Evolutionary conservation across 2,888 invertebrate genomes (phyloP), one percentile per base, ranked within the genome.

Genomic region (Melipona bicolor): DNA sequence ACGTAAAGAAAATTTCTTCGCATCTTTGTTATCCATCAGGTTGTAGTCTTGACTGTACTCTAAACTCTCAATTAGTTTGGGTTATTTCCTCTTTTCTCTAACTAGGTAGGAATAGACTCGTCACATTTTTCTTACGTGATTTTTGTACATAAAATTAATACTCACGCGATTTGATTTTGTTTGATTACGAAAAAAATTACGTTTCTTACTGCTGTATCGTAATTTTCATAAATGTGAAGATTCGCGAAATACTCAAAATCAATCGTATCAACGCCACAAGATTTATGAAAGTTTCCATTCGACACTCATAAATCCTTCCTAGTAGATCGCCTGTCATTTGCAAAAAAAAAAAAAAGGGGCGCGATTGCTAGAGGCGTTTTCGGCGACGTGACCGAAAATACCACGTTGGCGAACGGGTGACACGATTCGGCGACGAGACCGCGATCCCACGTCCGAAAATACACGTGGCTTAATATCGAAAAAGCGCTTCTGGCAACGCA

Each of bases 301-400:
- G 21, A 27, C 6, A 27, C 4, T 19, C 4, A 17, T 3, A n/a
- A 4, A 27, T 54, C 6, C 4, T 11, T 27, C 27, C 27, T 27
- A 27, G 27, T 27, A 27, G 27, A 27, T 27, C 61, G 0, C 43
- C 27, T 3, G n/a, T 62, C 13, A 1, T 32, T 17, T 13, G n/a
- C 21, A 3, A n/a, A 27, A 3, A n/a, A 27, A 56, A 54, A 24
- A 69, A 56, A 19, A 56, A n/a, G 15, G 32, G 68, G 11, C 3
- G 19, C 72, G 61, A 61, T 72, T 27, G 74, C 69, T 69, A 79
- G 77, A 77, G 73, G n/a, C 68, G 54, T 72, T 79, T 43, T 61
- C 50, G 17, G 3, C 17, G 13, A 19, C 54, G 54, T 62, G 72
- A 36, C 43, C 76, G 24, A 68, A 85, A 85, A 85, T 81, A 85